A percentile compares a stretch with the other conserved stretches of the same genome.
These are phyloP conservation scores for Euura saliciscinereae DNA, from an alignment of 1,140 invertebrate genomes.

Conservation along the genomic window DNA sequence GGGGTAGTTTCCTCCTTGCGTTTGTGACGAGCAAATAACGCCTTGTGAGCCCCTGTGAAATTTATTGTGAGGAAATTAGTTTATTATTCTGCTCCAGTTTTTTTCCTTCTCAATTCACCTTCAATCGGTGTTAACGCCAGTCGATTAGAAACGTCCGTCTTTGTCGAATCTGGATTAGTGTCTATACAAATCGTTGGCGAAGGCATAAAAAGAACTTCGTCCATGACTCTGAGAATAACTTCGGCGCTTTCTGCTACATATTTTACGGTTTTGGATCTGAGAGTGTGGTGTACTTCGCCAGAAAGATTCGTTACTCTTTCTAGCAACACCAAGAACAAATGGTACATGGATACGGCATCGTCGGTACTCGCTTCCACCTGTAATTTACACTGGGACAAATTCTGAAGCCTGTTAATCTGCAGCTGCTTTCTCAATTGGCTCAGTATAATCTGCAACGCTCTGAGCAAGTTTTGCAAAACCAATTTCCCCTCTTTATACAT, in stretches of 20 bases:
- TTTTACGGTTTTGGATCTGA: not conserved
- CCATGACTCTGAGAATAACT: slow-evolving; percentile 19
- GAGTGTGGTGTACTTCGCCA: not conserved
- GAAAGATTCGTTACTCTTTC: slow-evolving; percentile 8
- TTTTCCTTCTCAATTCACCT: slow-evolving; percentile 22
- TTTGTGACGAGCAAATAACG: slow-evolving; percentile 42
- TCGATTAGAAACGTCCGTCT: slow-evolving; percentile 29
- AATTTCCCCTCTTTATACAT: slow-evolving; percentile 40
- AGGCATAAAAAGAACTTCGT: slow-evolving; percentile 36
- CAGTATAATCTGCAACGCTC: slow-evolving; percentile 31
- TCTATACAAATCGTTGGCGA: slow-evolving; percentile 44
- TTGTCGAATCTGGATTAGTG: slow-evolving; percentile 22
- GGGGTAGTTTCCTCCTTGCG: slow-evolving; percentile 17
- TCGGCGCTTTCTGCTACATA: slow-evolving; percentile 4
- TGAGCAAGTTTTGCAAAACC: slow-evolving; percentile 35
- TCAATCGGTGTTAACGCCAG: slow-evolving; percentile 45
- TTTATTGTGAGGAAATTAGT: not conserved
- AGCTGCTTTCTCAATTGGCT: slow-evolving; percentile 24
- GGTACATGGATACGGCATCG: slow-evolving; percentile 30
- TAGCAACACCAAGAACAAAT: slow-evolving; percentile 30
- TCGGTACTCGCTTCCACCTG: slow-evolving; percentile 37
- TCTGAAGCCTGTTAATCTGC: slow-evolving; percentile 22
- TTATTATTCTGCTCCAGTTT: too few species aligned
- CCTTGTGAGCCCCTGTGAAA: slow-evolving; percentile 36
- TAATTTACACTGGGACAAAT: slow-evolving; percentile 33